Base-by-base conservation (phyloP, 2,888 invertebrate genomes). In the Tenthredo notha region DNA sequence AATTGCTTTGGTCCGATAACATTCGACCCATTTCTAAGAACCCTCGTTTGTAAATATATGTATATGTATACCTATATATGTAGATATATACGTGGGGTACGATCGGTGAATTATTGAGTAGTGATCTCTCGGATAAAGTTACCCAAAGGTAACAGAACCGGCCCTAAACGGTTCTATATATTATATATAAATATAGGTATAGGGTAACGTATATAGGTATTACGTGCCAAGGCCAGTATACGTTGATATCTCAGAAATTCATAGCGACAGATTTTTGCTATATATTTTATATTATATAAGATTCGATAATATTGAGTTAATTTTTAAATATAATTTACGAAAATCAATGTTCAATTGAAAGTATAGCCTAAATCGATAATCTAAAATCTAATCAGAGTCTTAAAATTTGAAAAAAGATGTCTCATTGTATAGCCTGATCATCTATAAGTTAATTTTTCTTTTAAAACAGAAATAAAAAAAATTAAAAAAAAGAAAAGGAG, bases 211-310 rank as follows among this genome's bases (percentile, higher is more conserved):
- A 10, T 29, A 9, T 67, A 33, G 25, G 15, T 67, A 33, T 29
- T 33, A 67, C 67, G 67, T 33, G 67, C 29, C 67, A 67, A 67
- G 67, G 67, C 67, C 67, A 18, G 67, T 33, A 67, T 33, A 67
- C 3, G 25, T 61, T 25, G 61, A 61, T 61, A 61, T 61, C 61
- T 61, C 25, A 61, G 3, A 12, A 10, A 61, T 25, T 9, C 5
- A 61, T 25, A 61, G 9, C 6, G 9, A 61, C 61, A 25, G 10
- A 61, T 61, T 61, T 12, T 61, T 2, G 10, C 3, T 10, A 25
- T 25, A 61, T 7, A 7, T 37, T 21, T 9, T 61, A 61, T 61
- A 25, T 12, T 21, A 9, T 0, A 58, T 10, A 25, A 21, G 9
- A 61, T 61, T 25, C 25, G 25, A 61, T 58, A 5, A 21, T n/a